Base-by-base conservation (phyloP, 1,140 invertebrate genomes). In the Drosophila suzukii region DNA sequence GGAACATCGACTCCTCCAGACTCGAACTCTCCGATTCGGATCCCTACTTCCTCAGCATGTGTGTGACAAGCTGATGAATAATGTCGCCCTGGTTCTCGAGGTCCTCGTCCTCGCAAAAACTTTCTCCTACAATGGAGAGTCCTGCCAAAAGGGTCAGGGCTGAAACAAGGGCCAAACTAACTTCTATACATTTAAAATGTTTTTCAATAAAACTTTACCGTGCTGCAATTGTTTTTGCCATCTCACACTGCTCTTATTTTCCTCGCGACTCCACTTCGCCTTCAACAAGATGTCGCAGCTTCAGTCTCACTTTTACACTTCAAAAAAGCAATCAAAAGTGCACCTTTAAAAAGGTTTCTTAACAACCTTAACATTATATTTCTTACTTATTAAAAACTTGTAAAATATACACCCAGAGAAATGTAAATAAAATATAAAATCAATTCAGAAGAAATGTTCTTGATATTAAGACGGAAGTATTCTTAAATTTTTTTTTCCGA, bases 131-230 rank as follows among this genome's bases (percentile, higher is more conserved):
- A 13, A 12, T 32, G 32, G 24, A 13, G 34, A 27, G 27, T 17
- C 39, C 24, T 68, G 50, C 62, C 61, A 55, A 53, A 58, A 46
- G 65, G 60, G 50, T 63, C 57, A 60, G 65, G 50, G 67, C 58
- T 53, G 46, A 44, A 75, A 62, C 56, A 50, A 60, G 67, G 72
- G 57, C 57, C 72, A 78, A 63, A 78, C 43, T 68, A 58, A 75
- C 53, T 76, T 67, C 55, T 58, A 73, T 79, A 86, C 83, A 86
- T 86, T 88, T 89, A 73, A 88, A 86, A 86, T 86, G 83, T 83
- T 86, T 86, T 86, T 83, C 83, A 86, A 86, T 86, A 86, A 86
- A 86, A 86, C 59, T 86, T 86, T 78, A 77, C 70, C 79, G 60
- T 63, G 63, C 62, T 80, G 71, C 83, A 86, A 86, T 86, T 86